phyloP scores from a whole-genome alignment of 2,797 vertebrate species.

The Oreonectes daqikongensis region DNA sequence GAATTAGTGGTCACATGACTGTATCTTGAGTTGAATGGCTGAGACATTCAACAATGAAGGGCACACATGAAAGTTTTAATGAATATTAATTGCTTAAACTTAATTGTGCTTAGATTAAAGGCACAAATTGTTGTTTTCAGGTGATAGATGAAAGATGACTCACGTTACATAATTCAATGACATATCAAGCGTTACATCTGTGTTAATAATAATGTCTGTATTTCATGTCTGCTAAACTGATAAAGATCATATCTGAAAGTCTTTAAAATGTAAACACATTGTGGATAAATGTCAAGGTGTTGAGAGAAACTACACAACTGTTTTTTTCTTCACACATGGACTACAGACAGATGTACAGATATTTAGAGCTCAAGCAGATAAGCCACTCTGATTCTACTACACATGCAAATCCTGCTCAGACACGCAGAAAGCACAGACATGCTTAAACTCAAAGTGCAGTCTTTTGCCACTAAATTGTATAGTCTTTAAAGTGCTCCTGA shows the following conservation, averaged over 20 bases:
- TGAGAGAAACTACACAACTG: slow-evolving; percentile 37
- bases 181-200: not conserved
- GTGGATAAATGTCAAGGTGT: slow-evolving; percentile 32
- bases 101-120: not conserved
- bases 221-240: slow-evolving; percentile 6
- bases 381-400: slow-evolving; percentile 55
- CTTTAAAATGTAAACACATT: slow-evolving; percentile 44
- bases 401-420: slow-evolving; percentile 63
- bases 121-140: slow-evolving; percentile 10
- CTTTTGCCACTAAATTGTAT: slow-evolving; percentile 13
- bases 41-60: slow-evolving; percentile 3
- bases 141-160: not conserved
- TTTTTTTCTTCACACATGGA: slow-evolving; percentile 50
- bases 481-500: slow-evolving; percentile 22
- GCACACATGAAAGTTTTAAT: not conserved
- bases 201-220: not conserved
- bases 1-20: slow-evolving; percentile 55
- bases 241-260: slow-evolving; percentile 36
- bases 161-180: slow-evolving; percentile 19
- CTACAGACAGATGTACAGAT: slow-evolving; percentile 59
- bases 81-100: not conserved
- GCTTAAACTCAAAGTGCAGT: slow-evolving; percentile 54
- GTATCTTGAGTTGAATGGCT: slow-evolving; percentile 47
- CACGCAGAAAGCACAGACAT: slow-evolving; percentile 51
- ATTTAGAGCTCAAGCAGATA: slow-evolving; percentile 57